Base-by-base conservation (phyloP, 2,888 invertebrate species). In the Ophion ventricosus region DNA sequence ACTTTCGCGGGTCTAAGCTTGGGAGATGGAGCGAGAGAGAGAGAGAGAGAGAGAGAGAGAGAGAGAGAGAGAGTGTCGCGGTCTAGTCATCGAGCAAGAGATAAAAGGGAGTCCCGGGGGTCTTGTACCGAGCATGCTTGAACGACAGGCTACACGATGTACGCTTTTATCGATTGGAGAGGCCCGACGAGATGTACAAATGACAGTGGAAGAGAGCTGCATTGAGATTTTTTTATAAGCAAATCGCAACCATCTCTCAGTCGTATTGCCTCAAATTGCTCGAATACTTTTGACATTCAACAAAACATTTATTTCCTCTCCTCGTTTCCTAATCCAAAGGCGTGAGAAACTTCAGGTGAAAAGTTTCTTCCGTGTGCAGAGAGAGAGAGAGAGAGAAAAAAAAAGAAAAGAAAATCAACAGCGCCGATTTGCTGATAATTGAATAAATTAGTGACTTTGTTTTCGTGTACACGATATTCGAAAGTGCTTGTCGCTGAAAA, bases 61-160 rank as follows among this genome's bases (percentile, higher is more conserved):
- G 35, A 35, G 35, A 35, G 35, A 10, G 63, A 26, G 63, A 49
- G 49, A 49, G 61, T 61, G 54, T 43, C 35, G 67, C 73, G 73
- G 35, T 29, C 79, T 17, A 73, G 57, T 82, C 74, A 59, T 29
- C 54, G 35, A 25, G 23, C 40, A 29, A 64, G 67, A 74, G 82
- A 82, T 82, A 82, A n/a, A n/a, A 82, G 82, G 63, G 73, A 64
- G 61, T 74, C 82, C 82, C 78, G 73, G 56, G 59, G 80, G 74
- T 59, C 63, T 81, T 82, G 74, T 79, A 82, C 69, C 78, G 35
- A 75, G 25, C 66, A 64, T 57, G 35, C 59, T 70, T 64, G 69
- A 76, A 78, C 26, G 29, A 61, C 77, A 40, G 61, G 56, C 23
- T 57, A 66, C 70, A 80, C 43, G 56, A 69, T 29, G 29, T 49